Percentiles rank a stretch among this genome's conserved stretches.
Evolutionary conservation across 2,888 invertebrate species (phyloP).

Genomic region (Lydus trimaculatus): DNA sequence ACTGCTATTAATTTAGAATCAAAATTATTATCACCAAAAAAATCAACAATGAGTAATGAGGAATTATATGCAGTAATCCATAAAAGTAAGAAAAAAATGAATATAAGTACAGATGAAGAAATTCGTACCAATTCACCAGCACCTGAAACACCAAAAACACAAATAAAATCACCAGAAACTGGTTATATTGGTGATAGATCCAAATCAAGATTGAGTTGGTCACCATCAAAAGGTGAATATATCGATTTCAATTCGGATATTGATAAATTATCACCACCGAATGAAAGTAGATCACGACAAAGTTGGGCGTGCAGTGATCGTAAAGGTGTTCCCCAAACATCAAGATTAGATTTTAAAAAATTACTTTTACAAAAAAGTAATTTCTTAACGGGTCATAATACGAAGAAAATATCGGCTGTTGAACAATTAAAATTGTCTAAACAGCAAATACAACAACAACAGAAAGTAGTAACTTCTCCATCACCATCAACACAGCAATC

Average conservation of each 20-base stretch:
- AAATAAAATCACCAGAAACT: constrained; percentile 66
- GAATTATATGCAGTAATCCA: constrained; percentile 80
- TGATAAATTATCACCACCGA: constrained; percentile 53
- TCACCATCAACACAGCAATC: constrained; percentile 32
- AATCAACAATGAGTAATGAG: constrained; percentile 80
- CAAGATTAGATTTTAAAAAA: constrained; percentile 84
- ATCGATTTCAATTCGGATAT: constrained; percentile 56
- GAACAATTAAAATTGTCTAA: constrained; percentile 77
- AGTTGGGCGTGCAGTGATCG: constrained; percentile 70
- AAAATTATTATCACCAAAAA: constrained; percentile 70
- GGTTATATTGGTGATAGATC: constrained; percentile 66
- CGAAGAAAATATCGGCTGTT: constrained; percentile 76
- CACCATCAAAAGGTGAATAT: constrained; percentile 62
- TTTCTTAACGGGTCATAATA: constrained; percentile 62
- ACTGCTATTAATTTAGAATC: constrained; percentile 63
- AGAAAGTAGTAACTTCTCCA: too few species aligned
- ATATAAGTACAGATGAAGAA: constrained; percentile 67
- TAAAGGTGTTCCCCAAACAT: constrained; percentile 72
- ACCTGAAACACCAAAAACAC: constrained; percentile 48
- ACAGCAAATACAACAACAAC: constrained; percentile 60
- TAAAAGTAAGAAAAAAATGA: constrained; percentile 77
- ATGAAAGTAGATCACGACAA: constrained; percentile 57
- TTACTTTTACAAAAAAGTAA: constrained; percentile 77
- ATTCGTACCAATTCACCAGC: constrained; percentile 61
- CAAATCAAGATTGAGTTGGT: constrained; percentile 71